Conservation (phyloP, 2,797 vertebrate species). For the Enteromius unitaeniatus region DNA sequence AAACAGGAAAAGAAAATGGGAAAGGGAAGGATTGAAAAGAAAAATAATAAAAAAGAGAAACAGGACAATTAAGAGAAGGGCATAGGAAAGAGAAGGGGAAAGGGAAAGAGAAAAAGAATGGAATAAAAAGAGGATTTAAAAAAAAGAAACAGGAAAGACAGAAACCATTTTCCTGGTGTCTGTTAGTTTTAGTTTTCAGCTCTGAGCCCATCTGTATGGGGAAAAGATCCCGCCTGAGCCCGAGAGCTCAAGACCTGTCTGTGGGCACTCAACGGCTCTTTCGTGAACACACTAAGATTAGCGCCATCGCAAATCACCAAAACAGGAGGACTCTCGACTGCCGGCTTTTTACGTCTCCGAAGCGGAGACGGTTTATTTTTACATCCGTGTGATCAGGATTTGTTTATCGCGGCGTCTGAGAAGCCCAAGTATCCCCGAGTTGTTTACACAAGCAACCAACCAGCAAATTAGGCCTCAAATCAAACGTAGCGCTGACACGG, state of each 20-base stretch:
- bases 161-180: conserved; percentile 61
- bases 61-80: neutral
- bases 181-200: conserved; percentile 68
- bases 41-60: neutral
- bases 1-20: neutral
- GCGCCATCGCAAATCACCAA: conserved; percentile 49
- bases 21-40: neutral
- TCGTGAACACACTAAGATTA: conserved; percentile 64
- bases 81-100: neutral
- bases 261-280: conserved; percentile 48
- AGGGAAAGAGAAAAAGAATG: neutral
- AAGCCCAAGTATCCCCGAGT: conserved; percentile 71
- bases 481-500: conserved; percentile 71
- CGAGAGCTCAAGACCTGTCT: conserved; percentile 51
- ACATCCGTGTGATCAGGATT: conserved; percentile 61
- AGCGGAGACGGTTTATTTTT: conserved; percentile 67
- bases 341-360: conserved; percentile 59
- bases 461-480: conserved; percentile 76
- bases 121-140: neutral
- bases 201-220: conserved; percentile 47
- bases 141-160: conserved; percentile 45
- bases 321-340: conserved; percentile 51
- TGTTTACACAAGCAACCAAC: conserved; percentile 80
- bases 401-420: conserved; percentile 75
- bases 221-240: conserved; percentile 62